Conservation (phyloP, 2,113 vertebrate genomes). For the Eubucco bourcierii region DNA sequence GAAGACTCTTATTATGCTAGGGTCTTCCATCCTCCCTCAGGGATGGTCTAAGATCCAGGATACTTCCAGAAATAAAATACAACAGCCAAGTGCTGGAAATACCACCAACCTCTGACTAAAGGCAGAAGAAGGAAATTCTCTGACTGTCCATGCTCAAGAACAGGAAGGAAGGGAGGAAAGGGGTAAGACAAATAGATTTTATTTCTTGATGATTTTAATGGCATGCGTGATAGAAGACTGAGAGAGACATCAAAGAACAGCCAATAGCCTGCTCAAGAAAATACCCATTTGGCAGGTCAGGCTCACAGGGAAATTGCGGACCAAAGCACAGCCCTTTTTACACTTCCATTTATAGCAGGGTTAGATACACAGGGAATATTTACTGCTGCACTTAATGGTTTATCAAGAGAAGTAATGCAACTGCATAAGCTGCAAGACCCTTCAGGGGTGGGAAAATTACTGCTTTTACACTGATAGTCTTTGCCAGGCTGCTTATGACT, state of each 20-base stretch:
- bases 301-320: neutral
- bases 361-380: constrained; percentile 8
- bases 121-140: neutral
- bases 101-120: neutral
- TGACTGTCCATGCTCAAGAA: neutral
- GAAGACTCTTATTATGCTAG: neutral
- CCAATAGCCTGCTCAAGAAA: neutral
- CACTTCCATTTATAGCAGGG: neutral
- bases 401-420: constrained; percentile 48
- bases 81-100: neutral
- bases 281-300: neutral
- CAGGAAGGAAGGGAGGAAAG: neutral
- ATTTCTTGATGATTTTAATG: neutral
- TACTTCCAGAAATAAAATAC: neutral
- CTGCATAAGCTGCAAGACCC: constrained; percentile 11
- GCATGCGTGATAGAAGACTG: neutral
- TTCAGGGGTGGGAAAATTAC: constrained; percentile 33
- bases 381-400: constrained; percentile 26
- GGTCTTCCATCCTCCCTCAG: neutral
- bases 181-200: neutral
- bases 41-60: neutral
- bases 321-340: constrained; percentile 6
- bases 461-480: constrained; percentile 36
- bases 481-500: constrained; percentile 41
- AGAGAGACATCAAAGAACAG: neutral